phyloP scores from a whole-genome alignment of 2,888 invertebrate genomes.

The Herminia tarsipennalis region DNA sequence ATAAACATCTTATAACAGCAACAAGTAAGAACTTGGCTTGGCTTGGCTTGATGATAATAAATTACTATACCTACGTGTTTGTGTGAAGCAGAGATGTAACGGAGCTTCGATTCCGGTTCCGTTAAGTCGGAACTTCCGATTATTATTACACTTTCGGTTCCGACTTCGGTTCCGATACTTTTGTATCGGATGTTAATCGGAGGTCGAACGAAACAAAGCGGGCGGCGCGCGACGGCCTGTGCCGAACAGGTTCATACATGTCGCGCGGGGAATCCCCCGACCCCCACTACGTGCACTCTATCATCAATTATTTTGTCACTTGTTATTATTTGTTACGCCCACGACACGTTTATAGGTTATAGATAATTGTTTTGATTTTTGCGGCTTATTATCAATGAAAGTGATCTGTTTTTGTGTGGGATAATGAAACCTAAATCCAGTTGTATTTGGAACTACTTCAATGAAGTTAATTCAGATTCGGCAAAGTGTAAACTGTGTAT shows the following conservation, averaged over 20 bases:
- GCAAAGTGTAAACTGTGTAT: not conserved
- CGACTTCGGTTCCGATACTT: too few relatives aligned
- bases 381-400: conserved; percentile 30
- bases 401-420: conserved; percentile 21
- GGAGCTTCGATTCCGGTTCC: conserved; percentile 23
- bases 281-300: conserved; percentile 7
- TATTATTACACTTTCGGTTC: conserved; percentile 23
- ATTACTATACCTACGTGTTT: too few relatives aligned
- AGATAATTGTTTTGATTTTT: conserved; percentile 31
- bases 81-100: conserved; percentile 11
- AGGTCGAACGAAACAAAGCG: conserved; percentile 20
- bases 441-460: conserved; percentile 7
- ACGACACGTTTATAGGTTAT: conserved; percentile 22
- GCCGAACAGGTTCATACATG: conserved; percentile 18
- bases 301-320: conserved; percentile 21
- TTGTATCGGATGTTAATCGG: conserved; percentile 23
- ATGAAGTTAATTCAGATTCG: not conserved
- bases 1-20: too few relatives aligned
- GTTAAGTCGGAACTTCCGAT: conserved; percentile 13
- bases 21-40: too few relatives aligned
- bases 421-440: conserved; percentile 6
- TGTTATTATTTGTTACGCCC: conserved; percentile 19
- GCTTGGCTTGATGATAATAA: too few relatives aligned
- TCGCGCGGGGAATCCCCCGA: conserved; percentile 11
- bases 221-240: conserved; percentile 8